phyloP scores from a whole-genome alignment of 2,113 vertebrate species.

The Herpailurus yagouaroundi region DNA sequence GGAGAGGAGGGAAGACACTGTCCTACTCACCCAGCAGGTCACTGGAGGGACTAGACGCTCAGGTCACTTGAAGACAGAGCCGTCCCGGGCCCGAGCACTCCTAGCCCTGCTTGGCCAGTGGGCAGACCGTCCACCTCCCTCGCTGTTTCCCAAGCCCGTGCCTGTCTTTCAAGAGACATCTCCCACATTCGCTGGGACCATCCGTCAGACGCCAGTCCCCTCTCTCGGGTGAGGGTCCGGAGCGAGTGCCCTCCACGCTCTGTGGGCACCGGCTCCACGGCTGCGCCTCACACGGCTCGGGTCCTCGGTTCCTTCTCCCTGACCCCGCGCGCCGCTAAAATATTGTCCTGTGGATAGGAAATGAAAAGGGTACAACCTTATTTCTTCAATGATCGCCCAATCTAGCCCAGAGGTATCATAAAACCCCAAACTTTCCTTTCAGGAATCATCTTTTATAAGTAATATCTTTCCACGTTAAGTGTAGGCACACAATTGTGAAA shows the following conservation, averaged over 20 bases:
- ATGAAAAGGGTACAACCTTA: slow-evolving; percentile 97
- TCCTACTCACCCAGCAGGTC: too few species aligned
- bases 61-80: neutral
- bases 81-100: fast-evolving
- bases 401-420: slow-evolving; percentile 96
- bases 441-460: slow-evolving; percentile 95
- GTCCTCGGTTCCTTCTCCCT: slow-evolving; percentile 85
- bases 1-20: neutral
- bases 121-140: neutral
- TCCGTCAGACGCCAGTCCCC: slow-evolving; percentile 88
- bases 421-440: slow-evolving; percentile 95
- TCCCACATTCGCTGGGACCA: slow-evolving; percentile 83
- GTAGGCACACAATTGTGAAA: slow-evolving; percentile 85
- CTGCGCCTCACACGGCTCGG: slow-evolving; percentile 83
- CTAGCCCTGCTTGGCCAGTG: neutral
- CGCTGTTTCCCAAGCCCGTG: neutral
- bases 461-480: slow-evolving; percentile 94
- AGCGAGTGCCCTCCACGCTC: slow-evolving; percentile 88
- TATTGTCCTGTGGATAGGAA: slow-evolving; percentile 92
- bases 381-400: slow-evolving; percentile 94
- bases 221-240: slow-evolving; percentile 85
- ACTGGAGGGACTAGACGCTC: neutral
- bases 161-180: slow-evolving; percentile 45
- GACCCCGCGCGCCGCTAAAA: slow-evolving; percentile 90
- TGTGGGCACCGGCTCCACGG: slow-evolving; percentile 83